These are phyloP conservation scores for Micrasema longulum DNA, from an alignment of 1,140 invertebrate genomes.

Conservation along the genomic window DNA sequence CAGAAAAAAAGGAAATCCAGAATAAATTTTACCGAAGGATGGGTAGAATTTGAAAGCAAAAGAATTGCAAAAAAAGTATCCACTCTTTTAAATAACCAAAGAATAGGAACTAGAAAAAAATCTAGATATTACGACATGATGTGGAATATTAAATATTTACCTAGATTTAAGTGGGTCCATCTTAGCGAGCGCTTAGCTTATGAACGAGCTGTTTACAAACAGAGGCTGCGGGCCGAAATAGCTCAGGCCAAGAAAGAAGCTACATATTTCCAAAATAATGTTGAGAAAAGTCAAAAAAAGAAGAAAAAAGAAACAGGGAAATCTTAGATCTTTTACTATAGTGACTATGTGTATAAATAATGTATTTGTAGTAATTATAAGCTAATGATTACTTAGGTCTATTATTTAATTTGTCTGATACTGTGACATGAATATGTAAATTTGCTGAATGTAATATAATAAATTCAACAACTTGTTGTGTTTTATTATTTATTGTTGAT, in stretches of 20 bases:
- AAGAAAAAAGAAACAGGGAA: constrained; percentile 62
- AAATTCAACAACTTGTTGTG: constrained; percentile 7
- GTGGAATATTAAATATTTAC: constrained; percentile 97
- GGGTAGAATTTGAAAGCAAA: constrained; percentile 96
- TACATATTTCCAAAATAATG: constrained; percentile 84
- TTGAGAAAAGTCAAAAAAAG: constrained; percentile 81
- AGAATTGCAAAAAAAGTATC: constrained; percentile 89
- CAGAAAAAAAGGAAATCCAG: constrained; percentile 72
- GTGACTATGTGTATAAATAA: too few species aligned
- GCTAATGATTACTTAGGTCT: neutral
- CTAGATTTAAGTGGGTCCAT: constrained; percentile 96
- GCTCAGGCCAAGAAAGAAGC: constrained; percentile 91
- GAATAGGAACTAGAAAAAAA: constrained; percentile 88
- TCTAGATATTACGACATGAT: constrained; percentile 90
- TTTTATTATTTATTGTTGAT: neutral
- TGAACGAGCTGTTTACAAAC: constrained; percentile 89
- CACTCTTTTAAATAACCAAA: constrained; percentile 83
- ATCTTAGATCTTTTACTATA: constrained; percentile 2
- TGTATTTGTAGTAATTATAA: constrained; percentile 14
- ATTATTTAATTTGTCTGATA: constrained; percentile 16
- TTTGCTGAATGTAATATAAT: constrained; percentile 13
- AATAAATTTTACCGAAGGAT: constrained; percentile 89
- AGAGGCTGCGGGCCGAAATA: constrained; percentile 88
- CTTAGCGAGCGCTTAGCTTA: constrained; percentile 92
- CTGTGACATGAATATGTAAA: constrained; percentile 12